A percentile compares a stretch with the other conserved stretches of the same genome.
Conservation (phyloP, 2,888 invertebrate species). For the Luperina nickerlii region DNA sequence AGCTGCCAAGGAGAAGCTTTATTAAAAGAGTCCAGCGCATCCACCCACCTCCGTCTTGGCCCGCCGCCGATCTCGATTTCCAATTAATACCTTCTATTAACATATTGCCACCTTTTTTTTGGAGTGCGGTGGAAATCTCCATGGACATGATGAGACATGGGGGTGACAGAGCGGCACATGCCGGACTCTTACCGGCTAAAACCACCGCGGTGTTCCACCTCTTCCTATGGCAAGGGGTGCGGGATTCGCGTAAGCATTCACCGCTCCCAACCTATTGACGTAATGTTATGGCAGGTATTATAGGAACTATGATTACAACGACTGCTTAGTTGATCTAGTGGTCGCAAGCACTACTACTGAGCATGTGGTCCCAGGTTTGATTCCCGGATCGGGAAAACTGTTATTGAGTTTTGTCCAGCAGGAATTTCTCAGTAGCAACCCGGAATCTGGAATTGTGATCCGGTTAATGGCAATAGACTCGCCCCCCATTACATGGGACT, state of each 20-base stretch:
- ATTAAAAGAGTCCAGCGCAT: no score
- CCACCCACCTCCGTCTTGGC: no score
- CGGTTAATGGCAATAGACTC: background rate
- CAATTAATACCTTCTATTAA: background rate
- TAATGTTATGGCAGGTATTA: background rate
- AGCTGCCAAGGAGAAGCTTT: no score
- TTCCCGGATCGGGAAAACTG: background rate
- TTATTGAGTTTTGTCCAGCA: background rate
- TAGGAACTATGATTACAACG: conserved; percentile 8
- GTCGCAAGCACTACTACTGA: background rate
- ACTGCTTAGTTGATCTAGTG: background rate
- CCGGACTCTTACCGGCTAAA: no score
- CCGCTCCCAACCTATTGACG: background rate
- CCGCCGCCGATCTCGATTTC: no score
- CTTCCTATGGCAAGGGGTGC: no score
- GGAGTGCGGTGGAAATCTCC: no score
- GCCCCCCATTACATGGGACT: background rate
- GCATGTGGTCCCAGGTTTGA: background rate
- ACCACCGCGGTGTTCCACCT: no score
- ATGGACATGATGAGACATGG: no score
- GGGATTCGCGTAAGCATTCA: no score
- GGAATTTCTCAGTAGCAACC: background rate
- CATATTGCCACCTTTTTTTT: background rate
- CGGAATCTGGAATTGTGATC: background rate
- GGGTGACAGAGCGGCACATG: no score